Percentiles rank a stretch among this genome's conserved stretches.
Evolutionary conservation across 2,888 invertebrate genomes (phyloP).

Genomic region (Euplagia quadripunctaria): DNA sequence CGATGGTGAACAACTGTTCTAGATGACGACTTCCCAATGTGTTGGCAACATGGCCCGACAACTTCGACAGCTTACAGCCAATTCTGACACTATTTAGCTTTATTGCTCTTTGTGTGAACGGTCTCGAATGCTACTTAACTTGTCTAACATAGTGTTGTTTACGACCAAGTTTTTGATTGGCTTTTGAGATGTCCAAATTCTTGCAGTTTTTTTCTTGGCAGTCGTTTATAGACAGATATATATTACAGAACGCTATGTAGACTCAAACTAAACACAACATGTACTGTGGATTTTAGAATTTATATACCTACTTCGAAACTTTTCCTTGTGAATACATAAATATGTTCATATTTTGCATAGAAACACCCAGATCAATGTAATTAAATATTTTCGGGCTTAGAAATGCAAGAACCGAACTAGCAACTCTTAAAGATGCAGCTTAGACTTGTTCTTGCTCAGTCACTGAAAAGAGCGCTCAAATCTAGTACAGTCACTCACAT

Average conservation of each 20-base stretch:
- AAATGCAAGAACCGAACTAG: no score
- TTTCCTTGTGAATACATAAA: no score
- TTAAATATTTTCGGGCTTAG: no score
- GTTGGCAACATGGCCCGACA: constrained; percentile 38
- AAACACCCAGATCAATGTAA: no score
- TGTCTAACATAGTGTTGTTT: not conserved
- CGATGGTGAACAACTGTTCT: constrained; percentile 18
- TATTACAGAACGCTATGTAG: not conserved
- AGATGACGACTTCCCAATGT: constrained; percentile 7
- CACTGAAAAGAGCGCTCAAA: no score
- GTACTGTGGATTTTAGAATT: not conserved
- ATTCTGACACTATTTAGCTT: constrained; percentile 36
- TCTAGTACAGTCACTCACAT: no score
- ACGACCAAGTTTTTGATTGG: not conserved
- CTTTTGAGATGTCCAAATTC: not conserved
- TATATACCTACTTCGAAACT: no score
- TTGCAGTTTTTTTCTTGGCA: not conserved
- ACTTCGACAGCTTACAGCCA: constrained; percentile 36
- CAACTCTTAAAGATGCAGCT: no score
- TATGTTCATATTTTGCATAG: no score
- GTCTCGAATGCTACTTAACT: not conserved
- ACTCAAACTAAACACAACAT: not conserved
- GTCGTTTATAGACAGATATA: not conserved
- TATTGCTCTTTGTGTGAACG: constrained; percentile 24
- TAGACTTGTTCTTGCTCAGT: no score